Conservation (phyloP, 2,113 vertebrate species). For the Mesocricetus auratus region DNA sequence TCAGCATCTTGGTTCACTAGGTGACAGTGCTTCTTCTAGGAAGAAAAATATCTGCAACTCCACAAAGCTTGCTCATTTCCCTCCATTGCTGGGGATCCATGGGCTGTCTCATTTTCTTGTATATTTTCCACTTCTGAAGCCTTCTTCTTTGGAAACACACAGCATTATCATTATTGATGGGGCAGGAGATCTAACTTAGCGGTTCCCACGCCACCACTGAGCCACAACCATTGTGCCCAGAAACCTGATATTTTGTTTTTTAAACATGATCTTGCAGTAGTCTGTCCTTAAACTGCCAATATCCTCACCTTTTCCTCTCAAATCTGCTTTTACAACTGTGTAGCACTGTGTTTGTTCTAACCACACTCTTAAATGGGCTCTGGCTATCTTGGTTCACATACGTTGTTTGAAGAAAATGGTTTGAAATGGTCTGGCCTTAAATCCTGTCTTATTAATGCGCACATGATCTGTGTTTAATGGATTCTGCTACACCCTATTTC, state of each 20-base stretch:
- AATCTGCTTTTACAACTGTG: neutral
- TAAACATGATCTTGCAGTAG: neutral
- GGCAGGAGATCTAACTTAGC: neutral
- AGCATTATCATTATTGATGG: neutral
- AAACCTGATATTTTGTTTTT: neutral
- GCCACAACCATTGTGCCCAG: neutral
- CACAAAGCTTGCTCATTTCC: neutral
- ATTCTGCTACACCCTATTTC: neutral
- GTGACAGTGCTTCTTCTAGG: neutral
- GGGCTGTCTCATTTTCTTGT: neutral
- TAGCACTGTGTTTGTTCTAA: neutral
- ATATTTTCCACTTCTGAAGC: slow-evolving; percentile 12
- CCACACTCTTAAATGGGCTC: neutral
- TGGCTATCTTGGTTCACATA: slow-evolving; percentile 33
- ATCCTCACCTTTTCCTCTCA: neutral
- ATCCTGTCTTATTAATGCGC: neutral
- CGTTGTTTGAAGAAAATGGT: slow-evolving; percentile 44
- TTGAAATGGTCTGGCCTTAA: slow-evolving; percentile 47
- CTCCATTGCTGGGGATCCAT: neutral
- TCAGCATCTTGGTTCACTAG: neutral
- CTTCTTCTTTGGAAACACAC: neutral
- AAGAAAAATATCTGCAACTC: neutral
- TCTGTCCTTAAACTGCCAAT: neutral
- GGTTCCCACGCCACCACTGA: neutral
- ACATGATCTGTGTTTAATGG: neutral